Conservation (phyloP, 2,888 invertebrate species). For the Hirtodrosophila duncani region DNA sequence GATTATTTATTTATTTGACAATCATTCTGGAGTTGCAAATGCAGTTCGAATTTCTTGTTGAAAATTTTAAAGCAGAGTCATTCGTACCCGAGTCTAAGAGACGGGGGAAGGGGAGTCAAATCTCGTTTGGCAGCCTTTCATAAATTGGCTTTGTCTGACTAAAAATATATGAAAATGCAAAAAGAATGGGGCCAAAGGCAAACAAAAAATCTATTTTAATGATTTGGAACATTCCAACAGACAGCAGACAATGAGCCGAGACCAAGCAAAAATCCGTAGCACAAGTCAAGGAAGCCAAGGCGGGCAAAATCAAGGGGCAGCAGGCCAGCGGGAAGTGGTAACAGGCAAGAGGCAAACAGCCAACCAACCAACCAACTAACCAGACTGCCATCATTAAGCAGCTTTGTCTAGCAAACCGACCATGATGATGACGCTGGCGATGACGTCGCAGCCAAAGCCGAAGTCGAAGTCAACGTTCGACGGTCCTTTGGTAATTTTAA, state of each 20-base stretch:
- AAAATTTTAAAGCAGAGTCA: too few relatives aligned
- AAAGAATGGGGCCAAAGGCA: slow-evolving; percentile 9
- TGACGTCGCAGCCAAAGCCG: background rate
- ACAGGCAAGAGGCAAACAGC: slow-evolving; percentile 18
- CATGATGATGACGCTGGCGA: background rate
- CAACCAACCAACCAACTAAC: slow-evolving; percentile 11
- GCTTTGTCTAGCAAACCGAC: slow-evolving; percentile 29
- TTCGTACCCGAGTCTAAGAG: too few relatives aligned
- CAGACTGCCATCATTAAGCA: slow-evolving; percentile 40
- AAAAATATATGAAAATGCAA: slow-evolving; percentile 3
- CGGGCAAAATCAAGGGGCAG: slow-evolving; percentile 13
- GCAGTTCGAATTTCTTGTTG: too few relatives aligned
- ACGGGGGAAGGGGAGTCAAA: too few relatives aligned
- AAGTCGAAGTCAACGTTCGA: background rate
- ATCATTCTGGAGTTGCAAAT: too few relatives aligned
- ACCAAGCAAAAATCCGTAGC: background rate
- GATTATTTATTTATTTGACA: too few relatives aligned
- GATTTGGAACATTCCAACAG: slow-evolving; percentile 26
- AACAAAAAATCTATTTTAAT: slow-evolving; percentile 37
- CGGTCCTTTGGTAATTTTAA: slow-evolving; percentile 47
- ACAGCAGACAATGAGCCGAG: slow-evolving; percentile 11
- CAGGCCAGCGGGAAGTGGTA: slow-evolving; percentile 10
- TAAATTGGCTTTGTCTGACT: slow-evolving; percentile 39
- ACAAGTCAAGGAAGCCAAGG: slow-evolving; percentile 13
- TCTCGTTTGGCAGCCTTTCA: slow-evolving; percentile 16